Conservation (phyloP, 2,888 invertebrate species). For the Limnephilus rhombicus region DNA sequence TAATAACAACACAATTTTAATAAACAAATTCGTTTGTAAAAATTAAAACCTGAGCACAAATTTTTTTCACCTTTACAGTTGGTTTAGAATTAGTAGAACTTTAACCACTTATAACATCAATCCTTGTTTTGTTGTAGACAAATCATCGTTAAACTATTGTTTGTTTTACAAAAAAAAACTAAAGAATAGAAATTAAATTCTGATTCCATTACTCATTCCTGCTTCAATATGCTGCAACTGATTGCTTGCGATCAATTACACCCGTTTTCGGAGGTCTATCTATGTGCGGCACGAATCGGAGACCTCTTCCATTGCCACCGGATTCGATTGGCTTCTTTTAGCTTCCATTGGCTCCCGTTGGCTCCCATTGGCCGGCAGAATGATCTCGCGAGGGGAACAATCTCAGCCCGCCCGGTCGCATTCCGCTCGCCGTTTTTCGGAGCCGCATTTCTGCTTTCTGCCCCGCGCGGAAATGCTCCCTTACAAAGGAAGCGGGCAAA, state of each 20-base stretch:
- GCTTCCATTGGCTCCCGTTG: not conserved
- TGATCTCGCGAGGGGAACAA: constrained; percentile 7
- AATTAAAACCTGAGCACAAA: too few species aligned
- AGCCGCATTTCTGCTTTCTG: not conserved
- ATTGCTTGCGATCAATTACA: not conserved
- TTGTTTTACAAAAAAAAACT: too few species aligned
- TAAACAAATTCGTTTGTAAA: too few species aligned
- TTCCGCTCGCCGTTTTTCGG: not conserved
- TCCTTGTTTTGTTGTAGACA: too few species aligned
- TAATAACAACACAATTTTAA: too few species aligned
- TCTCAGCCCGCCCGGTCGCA: constrained; percentile 4
- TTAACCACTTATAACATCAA: too few species aligned
- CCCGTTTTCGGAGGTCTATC: not conserved
- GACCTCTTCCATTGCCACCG: not conserved
- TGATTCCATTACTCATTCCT: too few species aligned
- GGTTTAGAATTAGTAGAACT: too few species aligned
- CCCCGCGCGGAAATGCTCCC: not conserved
- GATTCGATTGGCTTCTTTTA: not conserved
- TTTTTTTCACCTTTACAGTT: too few species aligned
- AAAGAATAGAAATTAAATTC: too few species aligned
- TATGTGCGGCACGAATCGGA: not conserved
- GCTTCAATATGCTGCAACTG: not conserved
- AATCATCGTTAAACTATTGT: too few species aligned
- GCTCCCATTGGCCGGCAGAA: not conserved
- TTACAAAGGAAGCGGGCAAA: not conserved